Percentiles rank a stretch among this genome's conserved stretches.
Conservation (phyloP, 2,113 vertebrate genomes). For the Manacus vitellinus region DNA sequence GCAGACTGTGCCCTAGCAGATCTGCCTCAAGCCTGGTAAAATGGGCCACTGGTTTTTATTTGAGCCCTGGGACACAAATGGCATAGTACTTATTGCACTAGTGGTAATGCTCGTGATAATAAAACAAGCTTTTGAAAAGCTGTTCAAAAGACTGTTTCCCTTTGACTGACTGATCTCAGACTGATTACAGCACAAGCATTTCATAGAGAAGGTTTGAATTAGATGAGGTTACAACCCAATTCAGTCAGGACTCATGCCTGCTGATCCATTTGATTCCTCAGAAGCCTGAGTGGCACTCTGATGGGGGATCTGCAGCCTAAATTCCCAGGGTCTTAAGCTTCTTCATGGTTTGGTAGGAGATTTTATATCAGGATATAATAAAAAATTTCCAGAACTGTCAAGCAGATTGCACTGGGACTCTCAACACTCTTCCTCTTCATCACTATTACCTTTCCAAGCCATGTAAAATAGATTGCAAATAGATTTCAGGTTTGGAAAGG, state of each 20-base stretch:
- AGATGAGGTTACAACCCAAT: not conserved
- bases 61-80: not conserved
- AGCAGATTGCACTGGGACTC: not conserved
- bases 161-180: not conserved
- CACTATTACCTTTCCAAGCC: not conserved
- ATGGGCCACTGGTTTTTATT: not conserved
- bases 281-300: not conserved
- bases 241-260: not conserved
- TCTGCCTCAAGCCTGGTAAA: not conserved
- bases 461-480: not conserved
- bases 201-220: slow-evolving; percentile 13
- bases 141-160: not conserved
- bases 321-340: not conserved
- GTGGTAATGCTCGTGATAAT: not conserved
- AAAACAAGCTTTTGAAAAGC: not conserved
- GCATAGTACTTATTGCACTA: not conserved
- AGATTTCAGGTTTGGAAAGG: not conserved
- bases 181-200: not conserved
- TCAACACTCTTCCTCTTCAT: not conserved
- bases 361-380: not conserved
- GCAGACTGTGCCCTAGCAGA: not conserved
- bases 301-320: not conserved
- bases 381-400: not conserved
- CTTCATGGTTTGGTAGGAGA: not conserved
- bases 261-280: not conserved